Conservation (phyloP, 1,140 invertebrate species). For the Thaumetopoea pityocampa region DNA sequence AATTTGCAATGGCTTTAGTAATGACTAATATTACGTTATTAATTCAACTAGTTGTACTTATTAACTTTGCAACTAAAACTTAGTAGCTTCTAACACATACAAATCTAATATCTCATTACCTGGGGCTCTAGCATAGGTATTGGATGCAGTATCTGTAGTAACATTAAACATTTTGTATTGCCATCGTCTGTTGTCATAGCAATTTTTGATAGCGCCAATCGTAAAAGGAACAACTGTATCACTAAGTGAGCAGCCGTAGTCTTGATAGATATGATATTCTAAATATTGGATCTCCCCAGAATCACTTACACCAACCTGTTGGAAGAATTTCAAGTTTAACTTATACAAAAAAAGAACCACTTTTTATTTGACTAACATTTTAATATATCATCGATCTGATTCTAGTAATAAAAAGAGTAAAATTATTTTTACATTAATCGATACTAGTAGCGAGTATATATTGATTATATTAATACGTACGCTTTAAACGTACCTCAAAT, state of each 20-base stretch:
- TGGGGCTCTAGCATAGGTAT: constrained; percentile 80
- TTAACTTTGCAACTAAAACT: no score
- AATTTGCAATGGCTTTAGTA: constrained; percentile 5
- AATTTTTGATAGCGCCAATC: constrained; percentile 70
- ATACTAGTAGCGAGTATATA: no score
- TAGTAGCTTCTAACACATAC: no score
- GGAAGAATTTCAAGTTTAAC: neutral
- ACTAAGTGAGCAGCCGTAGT: constrained; percentile 78
- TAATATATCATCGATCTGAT: no score
- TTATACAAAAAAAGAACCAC: no score
- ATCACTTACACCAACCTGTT: constrained; percentile 78
- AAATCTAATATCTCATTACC: no score
- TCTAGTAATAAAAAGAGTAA: no score
- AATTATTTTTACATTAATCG: no score
- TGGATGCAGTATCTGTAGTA: constrained; percentile 79
- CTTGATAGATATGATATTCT: constrained; percentile 78
- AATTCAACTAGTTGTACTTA: no score
- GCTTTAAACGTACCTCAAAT: constrained; percentile 75
- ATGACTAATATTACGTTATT: neutral
- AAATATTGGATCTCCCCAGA: constrained; percentile 82
- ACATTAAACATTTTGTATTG: constrained; percentile 75
- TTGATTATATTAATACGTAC: neutral
- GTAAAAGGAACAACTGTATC: constrained; percentile 67
- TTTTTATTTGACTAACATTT: no score
- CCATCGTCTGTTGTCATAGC: constrained; percentile 79